These are phyloP conservation scores for Scatophagus argus DNA, from an alignment of 2,113 vertebrate genomes.

Conservation along the genomic window DNA sequence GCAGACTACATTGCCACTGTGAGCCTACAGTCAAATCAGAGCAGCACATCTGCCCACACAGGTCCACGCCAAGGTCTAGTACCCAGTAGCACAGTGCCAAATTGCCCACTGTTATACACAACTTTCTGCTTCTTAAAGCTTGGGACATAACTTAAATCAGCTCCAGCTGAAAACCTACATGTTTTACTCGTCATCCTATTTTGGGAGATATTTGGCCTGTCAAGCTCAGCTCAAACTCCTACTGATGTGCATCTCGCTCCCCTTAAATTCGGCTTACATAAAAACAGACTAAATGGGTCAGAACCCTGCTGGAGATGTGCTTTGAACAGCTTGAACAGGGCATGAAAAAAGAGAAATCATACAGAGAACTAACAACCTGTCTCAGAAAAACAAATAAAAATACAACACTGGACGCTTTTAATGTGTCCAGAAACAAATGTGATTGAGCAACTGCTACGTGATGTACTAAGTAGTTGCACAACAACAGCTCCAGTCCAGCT, in stretches of 20 bases:
- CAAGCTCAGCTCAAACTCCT: slow-evolving; percentile 52
- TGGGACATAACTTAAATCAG: slow-evolving; percentile 64
- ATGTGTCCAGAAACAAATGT: slow-evolving; percentile 46
- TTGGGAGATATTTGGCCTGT: slow-evolving; percentile 62
- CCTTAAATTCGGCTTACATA: slow-evolving; percentile 56
- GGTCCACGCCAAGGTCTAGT: slow-evolving; percentile 61
- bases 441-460: slow-evolving; percentile 39
- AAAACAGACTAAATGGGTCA: slow-evolving; percentile 72
- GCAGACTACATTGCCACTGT: slow-evolving; percentile 65
- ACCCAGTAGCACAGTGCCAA: slow-evolving; percentile 52
- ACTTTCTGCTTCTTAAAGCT: slow-evolving; percentile 61
- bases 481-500: slow-evolving; percentile 24
- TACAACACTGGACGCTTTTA: slow-evolving; percentile 12
- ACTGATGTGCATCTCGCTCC: slow-evolving; percentile 61
- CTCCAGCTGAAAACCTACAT: slow-evolving; percentile 61
- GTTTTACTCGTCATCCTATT: slow-evolving; percentile 62
- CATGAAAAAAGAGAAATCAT: slow-evolving; percentile 44
- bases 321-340: slow-evolving; percentile 45
- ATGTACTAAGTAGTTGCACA: slow-evolving; percentile 47
- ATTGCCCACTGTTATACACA: slow-evolving; percentile 60
- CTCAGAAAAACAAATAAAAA: slow-evolving; percentile 46
- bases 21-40: slow-evolving; percentile 70
- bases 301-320: slow-evolving; percentile 66
- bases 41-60: slow-evolving; percentile 77
- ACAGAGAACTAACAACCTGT: slow-evolving; percentile 47